These are phyloP conservation scores for Peromyscus nudipes DNA, from an alignment of 2,797 vertebrate genomes.

Conservation along the genomic window DNA sequence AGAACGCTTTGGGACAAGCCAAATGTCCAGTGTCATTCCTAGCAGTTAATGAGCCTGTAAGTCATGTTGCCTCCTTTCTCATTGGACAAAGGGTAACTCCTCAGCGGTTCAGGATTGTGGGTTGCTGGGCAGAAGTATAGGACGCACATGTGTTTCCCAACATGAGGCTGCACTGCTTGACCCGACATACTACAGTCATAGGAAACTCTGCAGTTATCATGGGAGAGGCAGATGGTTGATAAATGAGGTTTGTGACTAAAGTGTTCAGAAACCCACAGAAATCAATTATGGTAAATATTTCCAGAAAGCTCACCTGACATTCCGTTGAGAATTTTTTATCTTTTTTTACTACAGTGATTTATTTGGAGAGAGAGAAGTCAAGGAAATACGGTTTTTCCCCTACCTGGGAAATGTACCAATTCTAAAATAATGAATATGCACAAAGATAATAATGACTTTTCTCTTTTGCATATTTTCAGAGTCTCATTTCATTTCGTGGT, in stretches of 20 bases:
- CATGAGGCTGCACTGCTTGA: neutral
- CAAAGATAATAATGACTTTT: conserved; percentile 26
- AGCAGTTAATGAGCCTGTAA: conserved; percentile 56
- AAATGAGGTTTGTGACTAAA: conserved; percentile 64
- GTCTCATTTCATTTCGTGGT: neutral
- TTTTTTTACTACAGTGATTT: conserved; percentile 68
- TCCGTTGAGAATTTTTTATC: conserved; percentile 61
- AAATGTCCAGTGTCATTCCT: neutral
- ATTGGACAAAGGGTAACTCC: conserved; percentile 53
- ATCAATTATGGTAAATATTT: conserved; percentile 79
- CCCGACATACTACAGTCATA: neutral
- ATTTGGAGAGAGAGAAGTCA: conserved; percentile 65
- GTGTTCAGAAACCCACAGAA: conserved; percentile 74
- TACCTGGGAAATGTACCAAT: conserved; percentile 56
- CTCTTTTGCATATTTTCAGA: conserved; percentile 27
- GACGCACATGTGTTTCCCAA: neutral
- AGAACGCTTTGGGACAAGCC: neutral
- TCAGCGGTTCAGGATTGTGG: conserved; percentile 56
- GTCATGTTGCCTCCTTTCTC: conserved; percentile 6
- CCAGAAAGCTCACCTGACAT: conserved; percentile 73
- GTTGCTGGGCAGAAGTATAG: neutral
- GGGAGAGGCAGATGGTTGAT: conserved; percentile 64
- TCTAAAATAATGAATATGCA: conserved; percentile 64
- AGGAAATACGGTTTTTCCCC: conserved; percentile 60
- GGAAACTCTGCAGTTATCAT: conserved; percentile 53